Conservation (phyloP, 2,888 invertebrate species). For the Sepiola atlantica region DNA sequence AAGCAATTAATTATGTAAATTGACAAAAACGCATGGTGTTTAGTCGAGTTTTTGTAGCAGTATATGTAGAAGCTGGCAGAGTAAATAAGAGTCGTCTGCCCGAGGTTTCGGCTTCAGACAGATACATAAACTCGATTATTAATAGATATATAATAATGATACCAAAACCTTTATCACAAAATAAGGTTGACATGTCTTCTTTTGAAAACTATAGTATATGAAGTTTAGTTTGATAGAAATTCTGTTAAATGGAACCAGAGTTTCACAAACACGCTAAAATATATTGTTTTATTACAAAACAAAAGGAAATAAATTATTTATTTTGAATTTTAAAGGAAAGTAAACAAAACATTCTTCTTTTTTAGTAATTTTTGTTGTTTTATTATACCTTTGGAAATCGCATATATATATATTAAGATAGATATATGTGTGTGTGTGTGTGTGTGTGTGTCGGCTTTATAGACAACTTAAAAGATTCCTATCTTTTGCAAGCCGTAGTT, state of each 20-base stretch:
- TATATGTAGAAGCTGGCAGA: too few relatives aligned
- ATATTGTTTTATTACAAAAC: background rate
- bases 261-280: background rate
- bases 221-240: background rate
- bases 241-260: background rate
- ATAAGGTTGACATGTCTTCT: background rate
- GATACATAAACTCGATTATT: too few relatives aligned
- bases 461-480: constrained; percentile 32
- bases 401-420: background rate
- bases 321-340: constrained; percentile 1
- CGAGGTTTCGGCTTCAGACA: too few relatives aligned
- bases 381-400: background rate
- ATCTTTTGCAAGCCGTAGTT: background rate
- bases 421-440: too few relatives aligned
- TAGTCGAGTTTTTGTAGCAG: too few relatives aligned
- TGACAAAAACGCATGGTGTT: too few relatives aligned
- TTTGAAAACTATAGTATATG: background rate
- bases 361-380: background rate
- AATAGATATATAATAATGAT: too few relatives aligned
- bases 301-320: constrained; percentile 11
- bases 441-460: background rate
- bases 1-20: too few relatives aligned
- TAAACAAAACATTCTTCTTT: background rate
- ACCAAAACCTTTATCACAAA: background rate
- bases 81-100: too few relatives aligned